Base-by-base conservation (phyloP, 2,797 vertebrate species). In the Molothrus ater region DNA sequence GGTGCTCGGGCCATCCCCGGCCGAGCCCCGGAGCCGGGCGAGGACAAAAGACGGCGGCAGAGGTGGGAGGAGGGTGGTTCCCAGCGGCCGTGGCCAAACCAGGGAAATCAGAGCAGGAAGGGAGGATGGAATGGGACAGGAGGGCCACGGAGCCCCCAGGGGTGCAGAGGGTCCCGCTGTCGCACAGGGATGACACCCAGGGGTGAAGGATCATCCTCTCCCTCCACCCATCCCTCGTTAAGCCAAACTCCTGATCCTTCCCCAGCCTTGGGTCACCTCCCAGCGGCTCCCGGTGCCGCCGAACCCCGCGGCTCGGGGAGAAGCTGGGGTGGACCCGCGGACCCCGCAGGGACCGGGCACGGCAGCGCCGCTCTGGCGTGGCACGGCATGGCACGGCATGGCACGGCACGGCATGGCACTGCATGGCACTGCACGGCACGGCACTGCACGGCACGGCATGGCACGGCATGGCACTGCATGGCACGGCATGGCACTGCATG, bases 371-470 rank as follows among this genome's bases (percentile, higher is more conserved):
- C 51, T 20, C 51, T n/a, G 50, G 32, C 18, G 3, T 6, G 69
- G 61, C 38, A n/a, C 1, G 0, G 73, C 29, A 31, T 1, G 24
- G 61, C n/a, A 38, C 0, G 0, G 73, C 53, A 13, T 1, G 20
- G 75, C 22, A 51, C 4, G 42, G 31, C 25, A 4, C 4, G 69
- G 60, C 45, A 36, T 2, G 3, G 45, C 21, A 47, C 1, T 56
- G 31, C 45, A 43, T 2, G 20, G 43, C 43, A 45, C 5, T 42
- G 31, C 54, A 32, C 3, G 29, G 4, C 40, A 32, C 0, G 18
- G 42, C 42, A 43, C 3, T 8, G 51, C 19, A 42, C 14, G 10
- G 45, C 45, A 47, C 3, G 43, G 43, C 43, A 45, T 4, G 43
- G 43, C 10, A 45, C 6, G 11, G 21, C 42, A 43, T 2, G 18